Percentiles rank a stretch among this genome's conserved stretches.
Conservation (phyloP, 2,797 vertebrate genomes). For the Clarias laeviceps region DNA sequence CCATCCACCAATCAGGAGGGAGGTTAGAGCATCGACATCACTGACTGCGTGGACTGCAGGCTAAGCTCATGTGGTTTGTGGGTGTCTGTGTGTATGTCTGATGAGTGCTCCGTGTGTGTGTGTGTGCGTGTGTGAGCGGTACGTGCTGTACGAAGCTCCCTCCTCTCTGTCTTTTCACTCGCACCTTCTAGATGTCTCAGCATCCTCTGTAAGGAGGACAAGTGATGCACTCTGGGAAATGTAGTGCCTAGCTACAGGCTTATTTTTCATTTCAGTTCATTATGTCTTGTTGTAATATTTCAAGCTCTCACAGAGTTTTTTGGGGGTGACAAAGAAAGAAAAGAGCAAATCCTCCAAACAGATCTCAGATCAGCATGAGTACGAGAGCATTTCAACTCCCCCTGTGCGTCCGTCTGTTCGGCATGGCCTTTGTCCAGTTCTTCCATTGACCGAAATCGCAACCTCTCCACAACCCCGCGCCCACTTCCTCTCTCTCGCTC, state of each 20-base stretch:
- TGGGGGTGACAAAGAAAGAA: constrained; percentile 12
- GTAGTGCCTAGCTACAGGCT: constrained; percentile 33
- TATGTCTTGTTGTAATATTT: neutral
- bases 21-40: constrained; percentile 50
- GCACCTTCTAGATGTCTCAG: constrained; percentile 38
- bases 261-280: neutral
- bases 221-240: constrained; percentile 52
- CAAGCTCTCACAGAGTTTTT: neutral
- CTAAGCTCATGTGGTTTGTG: constrained; percentile 35
- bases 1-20: constrained; percentile 44
- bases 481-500: neutral
- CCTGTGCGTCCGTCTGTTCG: constrained; percentile 50
- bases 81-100: constrained; percentile 34
- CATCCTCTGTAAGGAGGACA: constrained; percentile 28
- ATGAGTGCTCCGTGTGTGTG: constrained; percentile 11
- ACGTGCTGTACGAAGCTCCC: constrained; percentile 36
- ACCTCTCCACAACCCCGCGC: neutral
- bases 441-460: constrained; percentile 44
- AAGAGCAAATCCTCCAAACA: constrained; percentile 33
- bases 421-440: constrained; percentile 46
- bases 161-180: constrained; percentile 38
- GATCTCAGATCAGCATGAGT: constrained; percentile 40
- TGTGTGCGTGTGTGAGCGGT: constrained; percentile 29
- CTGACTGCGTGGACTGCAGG: constrained; percentile 43
- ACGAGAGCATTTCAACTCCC: constrained; percentile 35